Evolutionary conservation across 2,797 vertebrate genomes (phyloP).

Genomic region (Coreius guichenoti): DNA sequence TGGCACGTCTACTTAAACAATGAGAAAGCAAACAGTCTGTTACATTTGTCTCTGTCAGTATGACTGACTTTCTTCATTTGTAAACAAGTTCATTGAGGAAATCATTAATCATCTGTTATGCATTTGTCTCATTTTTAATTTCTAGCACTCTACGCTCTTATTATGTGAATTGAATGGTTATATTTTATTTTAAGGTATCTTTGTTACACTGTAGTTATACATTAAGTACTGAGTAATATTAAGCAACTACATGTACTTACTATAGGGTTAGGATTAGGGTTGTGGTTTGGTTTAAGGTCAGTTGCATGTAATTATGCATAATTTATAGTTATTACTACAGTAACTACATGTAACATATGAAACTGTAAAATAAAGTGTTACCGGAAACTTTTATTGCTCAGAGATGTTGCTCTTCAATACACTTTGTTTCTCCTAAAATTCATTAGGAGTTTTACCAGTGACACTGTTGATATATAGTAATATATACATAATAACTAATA

Average conservation of each 20-base stretch:
- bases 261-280: too few species aligned
- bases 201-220: too few species aligned
- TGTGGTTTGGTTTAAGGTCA: too few species aligned
- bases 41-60: slow-evolving; percentile 19
- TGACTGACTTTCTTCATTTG: background rate
- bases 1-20: background rate
- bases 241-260: too few species aligned
- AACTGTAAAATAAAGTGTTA: too few species aligned
- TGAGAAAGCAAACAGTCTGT: slow-evolving; percentile 37
- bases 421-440: background rate
- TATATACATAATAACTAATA: background rate
- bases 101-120: background rate
- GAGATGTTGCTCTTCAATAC: background rate
- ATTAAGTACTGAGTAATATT: too few species aligned
- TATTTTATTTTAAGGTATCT: too few species aligned
- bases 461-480: too few species aligned
- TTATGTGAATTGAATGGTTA: background rate
- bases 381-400: background rate
- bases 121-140: background rate
- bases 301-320: too few species aligned
- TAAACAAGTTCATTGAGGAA: background rate
- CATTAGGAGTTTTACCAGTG: background rate
- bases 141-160: background rate
- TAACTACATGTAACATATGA: too few species aligned
- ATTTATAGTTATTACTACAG: too few species aligned